phyloP scores from a whole-genome alignment of 2,113 vertebrate species.

The Pica pica region DNA sequence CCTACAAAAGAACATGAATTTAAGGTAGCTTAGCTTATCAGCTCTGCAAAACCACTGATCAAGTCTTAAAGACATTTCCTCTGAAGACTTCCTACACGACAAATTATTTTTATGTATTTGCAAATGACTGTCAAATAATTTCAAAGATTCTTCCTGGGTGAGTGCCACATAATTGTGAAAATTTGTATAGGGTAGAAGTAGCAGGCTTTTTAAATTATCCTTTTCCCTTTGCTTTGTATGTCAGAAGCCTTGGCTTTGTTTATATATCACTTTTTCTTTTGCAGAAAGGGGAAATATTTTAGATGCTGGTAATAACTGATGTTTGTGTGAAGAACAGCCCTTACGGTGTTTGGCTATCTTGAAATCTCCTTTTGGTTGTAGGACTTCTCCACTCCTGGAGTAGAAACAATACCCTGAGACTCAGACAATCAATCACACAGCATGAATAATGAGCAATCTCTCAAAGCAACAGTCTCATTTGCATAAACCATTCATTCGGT shows the following conservation, averaged over 20 bases:
- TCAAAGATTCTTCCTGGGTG: background rate
- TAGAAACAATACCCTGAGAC: slow-evolving; percentile 16
- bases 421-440: slow-evolving; percentile 27
- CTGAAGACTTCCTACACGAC: background rate
- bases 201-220: background rate
- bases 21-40: background rate
- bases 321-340: background rate
- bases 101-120: background rate
- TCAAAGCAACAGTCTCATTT: slow-evolving; percentile 37
- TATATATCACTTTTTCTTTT: background rate
- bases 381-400: background rate
- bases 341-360: background rate
- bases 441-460: slow-evolving; percentile 32
- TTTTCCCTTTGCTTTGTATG: background rate
- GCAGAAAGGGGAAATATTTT: background rate
- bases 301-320: background rate
- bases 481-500: slow-evolving; percentile 39
- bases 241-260: background rate
- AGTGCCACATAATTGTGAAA: background rate
- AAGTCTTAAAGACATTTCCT: background rate
- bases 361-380: slow-evolving; percentile 2
- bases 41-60: background rate
- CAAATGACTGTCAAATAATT: background rate
- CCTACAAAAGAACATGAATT: background rate
- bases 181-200: background rate